Base-by-base conservation (phyloP, 2,888 invertebrate genomes). In the Sphaerophoria rueppellii region DNA sequence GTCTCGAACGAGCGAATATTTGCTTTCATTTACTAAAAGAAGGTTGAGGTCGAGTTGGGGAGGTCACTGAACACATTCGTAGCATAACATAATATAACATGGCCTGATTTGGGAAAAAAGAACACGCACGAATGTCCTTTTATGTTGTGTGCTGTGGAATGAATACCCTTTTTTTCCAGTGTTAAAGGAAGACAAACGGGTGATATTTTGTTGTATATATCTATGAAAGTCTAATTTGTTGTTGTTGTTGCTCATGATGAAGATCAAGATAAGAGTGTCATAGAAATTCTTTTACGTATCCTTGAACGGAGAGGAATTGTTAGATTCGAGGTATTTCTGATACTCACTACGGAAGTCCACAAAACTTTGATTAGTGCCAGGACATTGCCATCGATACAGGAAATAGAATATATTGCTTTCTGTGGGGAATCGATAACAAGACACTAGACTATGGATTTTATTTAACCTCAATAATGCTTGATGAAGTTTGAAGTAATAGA, bases 1-100 rank as follows among this genome's bases (percentile, higher is more conserved):
- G 37, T 32, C 65, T 65, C 12, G 50, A 50, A 65, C 50, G 50
- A 50, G 50, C 50, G 65, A 50, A 65, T 65, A 65, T 65, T 65
- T 50, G 50, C 65, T 37, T 65, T 65, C 34, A 63, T 63, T 63
- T 65, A 50, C 37, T 65, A 35, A 24, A 24, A 24, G 24, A 24
- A 65, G 50, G 65, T 50, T 65, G 50, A 37, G 48, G 65, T 65
- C 35, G 65, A 37, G 50, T 50, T 48, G 34, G 35, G 12, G 37
- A 16, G 35, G 35, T 65, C 65, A 65, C 35, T 65, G 35, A 46
- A 46, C 43, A 50, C 48, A 63, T 48, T 63, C 0, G 14, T 6
- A 9, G 9, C n/a, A 46, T 14, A 48, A 12, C 3, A 32, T 6
- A 46, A 6, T 7, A 48, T 34, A 50, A 7, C 34, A 6, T 14